These are phyloP conservation scores for Pegoplata infirma DNA, from an alignment of 2,888 invertebrate genomes.

Conservation along the genomic window DNA sequence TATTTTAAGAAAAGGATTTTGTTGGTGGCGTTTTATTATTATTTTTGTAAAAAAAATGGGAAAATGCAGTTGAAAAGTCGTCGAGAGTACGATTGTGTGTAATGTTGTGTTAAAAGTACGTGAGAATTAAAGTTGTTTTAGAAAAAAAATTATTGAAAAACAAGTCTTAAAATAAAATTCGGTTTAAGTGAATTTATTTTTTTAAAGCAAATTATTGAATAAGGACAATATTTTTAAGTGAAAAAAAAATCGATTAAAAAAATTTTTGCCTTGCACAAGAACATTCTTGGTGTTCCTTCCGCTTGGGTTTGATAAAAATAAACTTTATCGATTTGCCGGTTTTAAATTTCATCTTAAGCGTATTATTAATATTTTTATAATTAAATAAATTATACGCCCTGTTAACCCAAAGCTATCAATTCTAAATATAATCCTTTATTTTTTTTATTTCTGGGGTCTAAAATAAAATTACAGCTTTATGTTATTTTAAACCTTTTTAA, in stretches of 20 bases:
- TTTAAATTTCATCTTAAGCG: no score
- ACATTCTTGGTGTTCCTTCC: no score
- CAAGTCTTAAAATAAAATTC: conserved; percentile 37
- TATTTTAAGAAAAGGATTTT: conserved; percentile 41
- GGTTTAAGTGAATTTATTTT: no score
- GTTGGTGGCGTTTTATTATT: not conserved
- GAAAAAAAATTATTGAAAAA: conserved; percentile 41
- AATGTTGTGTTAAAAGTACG: conserved; percentile 29
- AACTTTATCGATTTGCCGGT: no score
- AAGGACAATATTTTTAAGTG: no score
- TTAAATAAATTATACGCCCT: conserved; percentile 9
- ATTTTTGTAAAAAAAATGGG: not conserved
- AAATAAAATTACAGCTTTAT: not conserved
- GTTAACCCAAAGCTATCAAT: not conserved
- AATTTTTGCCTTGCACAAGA: no score
- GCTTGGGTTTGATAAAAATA: no score
- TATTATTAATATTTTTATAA: not conserved
- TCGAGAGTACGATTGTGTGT: conserved; percentile 11
- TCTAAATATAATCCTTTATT: not conserved
- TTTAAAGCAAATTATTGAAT: no score
- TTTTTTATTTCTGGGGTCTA: conserved; percentile 4
- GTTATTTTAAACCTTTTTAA: conserved; percentile 12
- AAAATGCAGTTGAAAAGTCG: conserved; percentile 35
- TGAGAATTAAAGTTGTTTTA: conserved; percentile 50
- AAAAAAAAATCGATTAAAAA: no score